Evolutionary conservation across 2,888 invertebrate genomes (phyloP).

Genomic region (Agrochola macilenta): DNA sequence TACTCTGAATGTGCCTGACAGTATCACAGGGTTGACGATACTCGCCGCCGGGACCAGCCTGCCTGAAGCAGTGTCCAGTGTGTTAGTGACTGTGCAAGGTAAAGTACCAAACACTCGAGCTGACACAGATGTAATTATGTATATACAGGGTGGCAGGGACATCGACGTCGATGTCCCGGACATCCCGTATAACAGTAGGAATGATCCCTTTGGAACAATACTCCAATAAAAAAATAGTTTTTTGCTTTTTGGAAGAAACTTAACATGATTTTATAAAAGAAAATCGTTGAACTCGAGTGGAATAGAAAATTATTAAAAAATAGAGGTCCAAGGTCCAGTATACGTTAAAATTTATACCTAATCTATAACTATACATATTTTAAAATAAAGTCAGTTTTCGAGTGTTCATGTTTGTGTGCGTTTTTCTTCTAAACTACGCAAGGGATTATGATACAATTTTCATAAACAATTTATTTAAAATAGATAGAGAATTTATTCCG

Average conservation of each 20-base stretch:
- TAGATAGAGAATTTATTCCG: too few relatives aligned
- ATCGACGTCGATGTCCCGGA: too few relatives aligned
- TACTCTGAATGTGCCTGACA: constrained; percentile 95
- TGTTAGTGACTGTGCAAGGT: constrained; percentile 96
- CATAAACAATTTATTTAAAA: too few relatives aligned
- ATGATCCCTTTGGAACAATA: not conserved
- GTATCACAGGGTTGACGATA: constrained; percentile 96
- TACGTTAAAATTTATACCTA: not conserved
- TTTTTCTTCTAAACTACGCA: too few relatives aligned
- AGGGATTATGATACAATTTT: too few relatives aligned
- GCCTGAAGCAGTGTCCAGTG: constrained; percentile 96
- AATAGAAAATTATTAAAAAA: not conserved
- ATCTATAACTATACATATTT: not conserved
- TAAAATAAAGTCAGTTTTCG: too few relatives aligned
- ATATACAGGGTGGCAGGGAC: too few relatives aligned
- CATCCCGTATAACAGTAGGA: not conserved
- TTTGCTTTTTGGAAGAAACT: not conserved
- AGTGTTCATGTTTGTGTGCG: too few relatives aligned
- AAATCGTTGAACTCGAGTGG: not conserved
- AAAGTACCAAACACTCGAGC: constrained; percentile 51
- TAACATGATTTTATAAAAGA: not conserved
- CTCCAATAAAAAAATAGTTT: not conserved
- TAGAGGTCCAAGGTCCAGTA: not conserved
- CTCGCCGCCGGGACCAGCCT: constrained; percentile 96
- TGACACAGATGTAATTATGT: not conserved